Evolutionary conservation across 2,888 invertebrate genomes (phyloP).

Genomic region (Tipula vernalis): DNA sequence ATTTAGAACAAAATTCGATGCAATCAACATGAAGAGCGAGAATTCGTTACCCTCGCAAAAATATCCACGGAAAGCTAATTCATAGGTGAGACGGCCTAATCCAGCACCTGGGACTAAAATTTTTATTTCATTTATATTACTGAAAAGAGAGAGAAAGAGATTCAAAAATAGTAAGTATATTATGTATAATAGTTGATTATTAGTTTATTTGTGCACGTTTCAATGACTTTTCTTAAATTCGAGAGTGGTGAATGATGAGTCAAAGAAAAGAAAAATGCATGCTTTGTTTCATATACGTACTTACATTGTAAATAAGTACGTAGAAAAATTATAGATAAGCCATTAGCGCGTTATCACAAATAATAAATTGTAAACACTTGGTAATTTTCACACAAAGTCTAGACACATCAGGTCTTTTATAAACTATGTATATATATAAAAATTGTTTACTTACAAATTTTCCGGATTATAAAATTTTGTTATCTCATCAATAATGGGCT

Average conservation of each 20-base stretch:
- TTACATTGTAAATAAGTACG: conserved; percentile 8
- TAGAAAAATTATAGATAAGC: background rate
- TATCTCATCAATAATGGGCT: conserved; percentile 78
- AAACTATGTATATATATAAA: background rate
- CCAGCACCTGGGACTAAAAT: conserved; percentile 96
- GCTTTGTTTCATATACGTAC: background rate
- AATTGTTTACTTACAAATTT: conserved; percentile 36
- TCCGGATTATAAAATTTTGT: conserved; percentile 55
- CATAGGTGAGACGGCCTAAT: conserved; percentile 84
- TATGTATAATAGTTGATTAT: too few relatives aligned
- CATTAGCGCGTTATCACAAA: background rate
- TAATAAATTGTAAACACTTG: background rate
- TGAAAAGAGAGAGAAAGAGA: conserved; percentile 14
- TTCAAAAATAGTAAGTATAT: background rate
- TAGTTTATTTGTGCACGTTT: background rate
- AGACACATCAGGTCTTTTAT: background rate
- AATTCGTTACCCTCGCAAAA: conserved; percentile 96
- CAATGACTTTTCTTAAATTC: background rate
- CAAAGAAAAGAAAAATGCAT: conserved; percentile 11
- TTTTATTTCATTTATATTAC: conserved; percentile 40
- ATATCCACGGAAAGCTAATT: conserved; percentile 81
- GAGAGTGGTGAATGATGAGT: background rate
- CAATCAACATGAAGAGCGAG: conserved; percentile 93
- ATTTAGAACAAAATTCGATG: conserved; percentile 92
- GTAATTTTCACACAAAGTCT: background rate